Base-by-base conservation (phyloP, 2,797 vertebrate species). In the Argentina silus region DNA sequence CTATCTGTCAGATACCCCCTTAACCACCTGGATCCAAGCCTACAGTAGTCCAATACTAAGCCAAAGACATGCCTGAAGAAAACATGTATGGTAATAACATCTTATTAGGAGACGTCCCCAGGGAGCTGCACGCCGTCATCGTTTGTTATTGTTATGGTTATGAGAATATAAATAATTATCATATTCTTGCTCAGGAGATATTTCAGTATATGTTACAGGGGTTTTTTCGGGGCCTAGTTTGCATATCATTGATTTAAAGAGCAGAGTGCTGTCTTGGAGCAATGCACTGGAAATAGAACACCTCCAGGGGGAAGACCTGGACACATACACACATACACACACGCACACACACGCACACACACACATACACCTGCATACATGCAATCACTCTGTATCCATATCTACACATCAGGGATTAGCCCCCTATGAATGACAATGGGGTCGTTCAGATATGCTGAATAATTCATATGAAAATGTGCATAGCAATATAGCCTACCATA, bases 231-330 rank as follows among this genome's bases (percentile, higher is more conserved):
- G 76, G 56, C 55, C 51, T 73, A 66, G 64, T 86, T 85, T 86
- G 83, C 85, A 88, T 91, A 81, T 87, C 79, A 85, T 90, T 88
- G 86, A 89, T 86, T 90, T 82, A 81, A 84, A 80, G 76, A 66
- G 78, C 51, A 19, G 60, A 45, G 73, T 70, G 62, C 61, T 71
- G 69, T 67, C 70, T 74, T 57, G 50, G 72, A 61, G 73, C 21
- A 44, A 48, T 60, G 9, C 9, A 51, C 51, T 44, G 67, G 67
- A 78, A 76, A 65, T 65, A 17, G 15, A 57, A 77, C 67, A 78
- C 72, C 71, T 77, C 60, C 65, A 65, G 23, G 27, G 36, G 9
- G 15, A 63, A 70, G 47, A 56, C 61, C 7, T 44, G 53, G 47
- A 78, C 77, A 47, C 27, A 67, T 63, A 70, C 62, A 65, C 23